Conservation (phyloP, 1,140 invertebrate genomes). For the Drosophila ohnishii region DNA sequence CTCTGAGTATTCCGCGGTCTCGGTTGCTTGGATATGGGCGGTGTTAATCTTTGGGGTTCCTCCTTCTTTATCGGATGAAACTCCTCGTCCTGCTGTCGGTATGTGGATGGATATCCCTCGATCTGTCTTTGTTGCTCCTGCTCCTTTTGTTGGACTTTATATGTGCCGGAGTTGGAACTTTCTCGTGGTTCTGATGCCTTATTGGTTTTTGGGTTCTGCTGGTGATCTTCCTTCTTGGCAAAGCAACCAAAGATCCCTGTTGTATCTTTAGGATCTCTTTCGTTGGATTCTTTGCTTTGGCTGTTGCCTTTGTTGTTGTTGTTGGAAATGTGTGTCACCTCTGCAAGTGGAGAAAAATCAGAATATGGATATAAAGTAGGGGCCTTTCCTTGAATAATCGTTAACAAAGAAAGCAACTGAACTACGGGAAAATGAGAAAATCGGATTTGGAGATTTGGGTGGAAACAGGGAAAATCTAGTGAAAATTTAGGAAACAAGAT, state of each 20-base stretch:
- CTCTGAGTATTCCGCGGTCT: slow-evolving; percentile 39
- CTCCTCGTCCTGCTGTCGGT: slow-evolving; percentile 58
- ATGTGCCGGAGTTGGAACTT: slow-evolving; percentile 45
- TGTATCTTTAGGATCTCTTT: slow-evolving; percentile 34
- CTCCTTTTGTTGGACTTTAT: slow-evolving; percentile 61
- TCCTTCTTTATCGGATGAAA: slow-evolving; percentile 30
- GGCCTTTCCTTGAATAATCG: slow-evolving; percentile 43
- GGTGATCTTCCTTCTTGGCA: slow-evolving; percentile 38
- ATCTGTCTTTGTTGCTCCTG: slow-evolving; percentile 22
- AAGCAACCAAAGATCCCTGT: slow-evolving; percentile 58
- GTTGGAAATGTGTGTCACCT: slow-evolving; percentile 81
- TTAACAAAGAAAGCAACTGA: slow-evolving; percentile 30
- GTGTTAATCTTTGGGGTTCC: slow-evolving; percentile 6
- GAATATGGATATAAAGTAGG: slow-evolving; percentile 60
- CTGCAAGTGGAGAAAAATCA: slow-evolving; percentile 77
- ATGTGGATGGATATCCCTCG: slow-evolving; percentile 31
- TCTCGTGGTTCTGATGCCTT: slow-evolving; percentile 16
- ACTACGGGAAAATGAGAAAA: slow-evolving; percentile 24
- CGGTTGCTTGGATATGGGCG: slow-evolving; percentile 45
- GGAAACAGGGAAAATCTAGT: background rate
- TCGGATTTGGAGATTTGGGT: background rate
- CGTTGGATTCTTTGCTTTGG: slow-evolving; percentile 39
- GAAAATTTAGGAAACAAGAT: background rate
- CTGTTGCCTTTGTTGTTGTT: slow-evolving; percentile 40
- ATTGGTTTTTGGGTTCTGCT: slow-evolving; percentile 16